Evolutionary conservation across 2,888 invertebrate species (phyloP).

Genomic region (Ophion costatus): DNA sequence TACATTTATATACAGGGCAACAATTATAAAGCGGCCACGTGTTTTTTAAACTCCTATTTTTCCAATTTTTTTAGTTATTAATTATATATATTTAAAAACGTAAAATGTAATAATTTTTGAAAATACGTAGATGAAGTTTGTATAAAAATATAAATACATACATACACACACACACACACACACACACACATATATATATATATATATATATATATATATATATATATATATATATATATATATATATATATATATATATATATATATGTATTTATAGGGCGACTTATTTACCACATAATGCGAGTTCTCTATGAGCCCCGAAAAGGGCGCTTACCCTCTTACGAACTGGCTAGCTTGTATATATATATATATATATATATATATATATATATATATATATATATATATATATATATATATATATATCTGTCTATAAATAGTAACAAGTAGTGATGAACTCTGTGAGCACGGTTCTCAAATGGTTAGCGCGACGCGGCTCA

Average conservation of each 20-base stretch:
- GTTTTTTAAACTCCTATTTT: too few species aligned
- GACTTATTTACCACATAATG: slow-evolving; percentile 79
- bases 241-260: neutral
- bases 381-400: slow-evolving; percentile 18
- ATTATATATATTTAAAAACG: too few species aligned
- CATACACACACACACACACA: too few species aligned
- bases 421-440: slow-evolving; percentile 70
- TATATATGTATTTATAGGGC: slow-evolving; percentile 53
- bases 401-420: slow-evolving; percentile 17
- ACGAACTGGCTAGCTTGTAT: slow-evolving; percentile 51
- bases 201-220: slow-evolving; percentile 20
- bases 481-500: slow-evolving; percentile 11
- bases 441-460: slow-evolving; percentile 70
- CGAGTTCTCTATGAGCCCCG: slow-evolving; percentile 55
- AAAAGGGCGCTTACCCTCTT: slow-evolving; percentile 45
- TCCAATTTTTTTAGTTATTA: too few species aligned
- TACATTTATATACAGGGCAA: too few species aligned
- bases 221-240: too few species aligned
- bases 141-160: too few species aligned
- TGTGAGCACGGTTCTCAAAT: slow-evolving; percentile 26
- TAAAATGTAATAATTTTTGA: too few species aligned
- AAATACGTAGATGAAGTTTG: too few species aligned
- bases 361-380: neutral
- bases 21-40: too few species aligned
- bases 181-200: neutral